Percentiles rank a stretch among this genome's conserved stretches.
Evolutionary conservation across 2,113 vertebrate species (phyloP).

Genomic region (Nettapus auritus): DNA sequence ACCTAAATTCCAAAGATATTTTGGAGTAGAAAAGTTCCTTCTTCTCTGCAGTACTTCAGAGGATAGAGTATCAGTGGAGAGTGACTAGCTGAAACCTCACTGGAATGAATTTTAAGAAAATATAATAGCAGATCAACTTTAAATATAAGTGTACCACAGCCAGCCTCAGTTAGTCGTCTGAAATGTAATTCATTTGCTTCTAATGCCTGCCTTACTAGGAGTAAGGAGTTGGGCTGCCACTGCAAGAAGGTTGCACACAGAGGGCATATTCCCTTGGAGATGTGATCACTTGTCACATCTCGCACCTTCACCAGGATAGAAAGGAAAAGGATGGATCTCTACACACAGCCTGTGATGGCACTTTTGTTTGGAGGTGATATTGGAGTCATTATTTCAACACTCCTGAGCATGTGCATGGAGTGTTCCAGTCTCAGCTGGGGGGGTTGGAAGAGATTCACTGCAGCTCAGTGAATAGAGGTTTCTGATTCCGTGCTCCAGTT

Average conservation of each 20-base stretch:
- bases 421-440: not conserved
- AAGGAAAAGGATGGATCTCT: not conserved
- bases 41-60: constrained; percentile 26
- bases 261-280: not conserved
- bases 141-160: not conserved
- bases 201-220: not conserved
- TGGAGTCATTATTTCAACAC: not conserved
- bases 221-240: not conserved
- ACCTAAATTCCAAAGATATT: constrained; percentile 42
- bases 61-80: not conserved
- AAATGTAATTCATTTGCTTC: not conserved
- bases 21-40: not conserved
- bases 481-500: not conserved
- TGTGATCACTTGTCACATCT: accelerated
- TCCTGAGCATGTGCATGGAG: accelerated
- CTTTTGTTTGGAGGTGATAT: not conserved
- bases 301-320: not conserved
- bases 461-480: not conserved
- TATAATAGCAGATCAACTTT: not conserved
- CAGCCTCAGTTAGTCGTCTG: accelerated
- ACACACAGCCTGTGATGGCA: not conserved
- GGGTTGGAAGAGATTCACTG: accelerated
- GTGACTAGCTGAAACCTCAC: not conserved
- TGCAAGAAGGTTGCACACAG: not conserved
- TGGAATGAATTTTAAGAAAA: not conserved